A percentile compares a stretch with the other conserved stretches of the same genome.
These are phyloP conservation scores for Macaca mulatta DNA, from an alignment of 2,113 vertebrate species.

Conservation along the genomic window DNA sequence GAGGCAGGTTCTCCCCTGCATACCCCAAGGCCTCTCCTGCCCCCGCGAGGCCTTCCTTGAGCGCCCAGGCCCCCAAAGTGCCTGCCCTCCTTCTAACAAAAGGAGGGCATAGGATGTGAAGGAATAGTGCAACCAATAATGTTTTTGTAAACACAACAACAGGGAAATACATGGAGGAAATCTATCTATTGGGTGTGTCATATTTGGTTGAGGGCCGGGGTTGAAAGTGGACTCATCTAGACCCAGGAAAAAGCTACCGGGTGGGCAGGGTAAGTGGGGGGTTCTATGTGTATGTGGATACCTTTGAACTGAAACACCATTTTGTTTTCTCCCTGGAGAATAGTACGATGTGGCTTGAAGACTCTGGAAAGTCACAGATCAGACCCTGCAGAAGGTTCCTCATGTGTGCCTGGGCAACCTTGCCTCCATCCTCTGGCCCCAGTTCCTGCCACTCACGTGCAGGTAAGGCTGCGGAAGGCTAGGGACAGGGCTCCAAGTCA, in stretches of 20 bases:
- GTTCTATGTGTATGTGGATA: neutral
- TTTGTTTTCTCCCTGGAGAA: neutral
- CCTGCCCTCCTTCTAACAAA: neutral
- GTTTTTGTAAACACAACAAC: neutral
- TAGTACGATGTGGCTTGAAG: neutral
- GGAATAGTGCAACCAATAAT: neutral
- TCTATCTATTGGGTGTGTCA: neutral
- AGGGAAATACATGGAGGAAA: neutral
- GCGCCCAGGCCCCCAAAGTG: too few species aligned
- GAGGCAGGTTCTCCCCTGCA: fast-evolving
- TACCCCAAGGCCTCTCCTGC: neutral
- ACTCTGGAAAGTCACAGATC: too few species aligned
- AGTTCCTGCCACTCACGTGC: neutral
- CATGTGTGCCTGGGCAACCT: too few species aligned
- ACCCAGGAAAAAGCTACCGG: neutral
- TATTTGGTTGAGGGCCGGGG: fast-evolving
- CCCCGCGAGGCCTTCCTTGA: too few species aligned
- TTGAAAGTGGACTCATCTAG: too few species aligned
- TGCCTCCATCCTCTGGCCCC: too few species aligned
- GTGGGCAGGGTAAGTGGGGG: too few species aligned
- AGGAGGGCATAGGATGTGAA: neutral
- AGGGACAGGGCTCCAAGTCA: neutral
- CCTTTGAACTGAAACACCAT: neutral
- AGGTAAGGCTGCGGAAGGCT: neutral
- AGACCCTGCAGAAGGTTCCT: too few species aligned